phyloP scores from a whole-genome alignment of 2,888 invertebrate species.

The Drosophila cognata region DNA sequence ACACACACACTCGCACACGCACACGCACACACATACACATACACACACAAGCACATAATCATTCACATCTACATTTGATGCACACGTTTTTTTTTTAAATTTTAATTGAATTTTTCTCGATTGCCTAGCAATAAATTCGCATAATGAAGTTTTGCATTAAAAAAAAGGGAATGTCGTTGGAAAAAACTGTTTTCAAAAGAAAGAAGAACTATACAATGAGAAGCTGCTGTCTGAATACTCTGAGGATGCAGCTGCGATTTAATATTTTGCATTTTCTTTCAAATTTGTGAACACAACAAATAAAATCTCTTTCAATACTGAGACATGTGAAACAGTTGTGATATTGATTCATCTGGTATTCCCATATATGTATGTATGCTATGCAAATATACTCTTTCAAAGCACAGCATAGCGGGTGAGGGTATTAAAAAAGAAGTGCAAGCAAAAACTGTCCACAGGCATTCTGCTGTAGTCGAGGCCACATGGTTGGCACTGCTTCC shows the following conservation, averaged over 20 bases:
- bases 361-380: not conserved
- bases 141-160: conserved; percentile 67
- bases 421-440: not conserved
- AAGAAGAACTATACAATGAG: not conserved
- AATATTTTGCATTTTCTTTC: not conserved
- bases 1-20: conserved; percentile 38
- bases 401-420: too few relatives aligned
- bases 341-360: not conserved
- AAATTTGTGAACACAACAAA: not conserved
- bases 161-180: conserved; percentile 38
- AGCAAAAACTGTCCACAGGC: conserved; percentile 12
- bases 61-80: conserved; percentile 13
- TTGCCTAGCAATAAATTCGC: conserved; percentile 64
- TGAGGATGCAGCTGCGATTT: not conserved
- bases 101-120: conserved; percentile 59
- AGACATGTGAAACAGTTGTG: not conserved
- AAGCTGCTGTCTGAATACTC: conserved; percentile 19
- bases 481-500: conserved; percentile 33
- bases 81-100: conserved; percentile 31
- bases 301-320: not conserved
- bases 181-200: conserved; percentile 30
- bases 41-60: conserved; percentile 4
- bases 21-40: conserved; percentile 17
- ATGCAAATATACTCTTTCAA: not conserved
- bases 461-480: conserved; percentile 5